Percentiles rank a stretch among this genome's conserved stretches.
These are phyloP conservation scores for Nomia melanderi DNA, from an alignment of 1,140 invertebrate species.

Conservation along the genomic window DNA sequence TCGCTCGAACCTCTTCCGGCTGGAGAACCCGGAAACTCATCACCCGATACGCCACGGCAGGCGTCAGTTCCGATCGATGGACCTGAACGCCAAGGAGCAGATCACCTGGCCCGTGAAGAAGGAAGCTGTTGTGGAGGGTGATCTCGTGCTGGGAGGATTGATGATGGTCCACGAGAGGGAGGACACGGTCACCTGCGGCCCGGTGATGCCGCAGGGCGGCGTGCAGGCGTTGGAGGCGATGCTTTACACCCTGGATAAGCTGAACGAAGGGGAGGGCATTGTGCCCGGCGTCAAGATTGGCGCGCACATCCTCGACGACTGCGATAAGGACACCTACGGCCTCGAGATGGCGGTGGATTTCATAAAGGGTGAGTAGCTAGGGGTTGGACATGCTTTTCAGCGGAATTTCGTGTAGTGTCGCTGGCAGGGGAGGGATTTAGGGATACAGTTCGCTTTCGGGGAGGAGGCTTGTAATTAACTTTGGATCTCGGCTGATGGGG, in stretches of 20 bases:
- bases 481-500: too few species aligned
- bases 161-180: constrained; percentile 98
- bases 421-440: too few species aligned
- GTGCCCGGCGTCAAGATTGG: constrained; percentile 91
- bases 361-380: constrained; percentile 91
- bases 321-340: constrained; percentile 97
- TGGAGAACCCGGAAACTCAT: constrained; percentile 58
- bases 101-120: constrained; percentile 91
- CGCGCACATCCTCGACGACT: constrained; percentile 95
- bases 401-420: too few species aligned
- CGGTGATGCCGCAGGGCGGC: constrained; percentile 96
- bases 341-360: constrained; percentile 98
- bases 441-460: too few species aligned
- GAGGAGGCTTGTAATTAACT: too few species aligned
- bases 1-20: neutral
- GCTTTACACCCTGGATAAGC: constrained; percentile 93
- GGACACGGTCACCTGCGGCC: constrained; percentile 90
- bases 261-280: constrained; percentile 85
- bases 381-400: neutral
- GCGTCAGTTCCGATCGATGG: constrained; percentile 65
- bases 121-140: constrained; percentile 92
- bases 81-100: constrained; percentile 36
- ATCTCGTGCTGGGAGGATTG: constrained; percentile 91
- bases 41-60: constrained; percentile 67
- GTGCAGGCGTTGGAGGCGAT: constrained; percentile 95